Percentiles rank a stretch among this genome's conserved stretches.
phyloP scores from a whole-genome alignment of 2,888 invertebrate genomes.

The Drosophila borborema region DNA sequence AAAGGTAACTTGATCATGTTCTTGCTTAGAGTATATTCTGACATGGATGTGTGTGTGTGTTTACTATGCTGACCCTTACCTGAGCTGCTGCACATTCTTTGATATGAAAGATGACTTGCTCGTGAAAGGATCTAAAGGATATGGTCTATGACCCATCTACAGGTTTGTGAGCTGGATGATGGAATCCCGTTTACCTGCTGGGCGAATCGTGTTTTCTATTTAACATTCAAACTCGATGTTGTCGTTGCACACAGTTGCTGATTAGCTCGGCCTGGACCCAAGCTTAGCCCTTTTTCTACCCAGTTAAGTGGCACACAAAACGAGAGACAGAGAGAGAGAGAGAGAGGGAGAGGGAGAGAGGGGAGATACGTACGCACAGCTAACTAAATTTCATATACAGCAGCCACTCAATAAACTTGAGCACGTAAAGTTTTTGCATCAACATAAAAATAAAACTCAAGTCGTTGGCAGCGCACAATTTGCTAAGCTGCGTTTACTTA shows the following conservation, averaged over 20 bases:
- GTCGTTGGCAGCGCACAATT: conserved; percentile 65
- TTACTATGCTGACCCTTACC: background rate
- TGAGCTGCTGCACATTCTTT: background rate
- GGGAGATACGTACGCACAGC: conserved; percentile 8
- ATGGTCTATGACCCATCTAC: conserved; percentile 1
- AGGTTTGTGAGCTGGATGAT: background rate
- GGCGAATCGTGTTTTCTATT: conserved; percentile 7
- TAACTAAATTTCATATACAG: conserved; percentile 27
- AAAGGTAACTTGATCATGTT: background rate
- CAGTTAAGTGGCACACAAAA: conserved; percentile 40
- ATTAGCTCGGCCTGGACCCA: conserved; percentile 39
- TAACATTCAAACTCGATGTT: conserved; percentile 31
- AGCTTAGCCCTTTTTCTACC: conserved; percentile 41
- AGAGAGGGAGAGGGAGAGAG: too few relatives aligned
- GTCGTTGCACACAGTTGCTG: conserved; percentile 28
- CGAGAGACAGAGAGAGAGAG: background rate
- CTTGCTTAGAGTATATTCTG: background rate
- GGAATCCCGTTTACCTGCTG: background rate
- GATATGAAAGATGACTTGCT: background rate
- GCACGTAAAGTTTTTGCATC: conserved; percentile 69
- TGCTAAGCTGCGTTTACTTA: conserved; percentile 68
- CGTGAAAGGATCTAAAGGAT: background rate
- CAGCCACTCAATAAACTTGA: conserved; percentile 69
- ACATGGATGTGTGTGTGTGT: background rate
- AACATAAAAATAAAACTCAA: conserved; percentile 72